Evolutionary conservation across 2,888 invertebrate species (phyloP).

Genomic region (Strigamia crassipes): DNA sequence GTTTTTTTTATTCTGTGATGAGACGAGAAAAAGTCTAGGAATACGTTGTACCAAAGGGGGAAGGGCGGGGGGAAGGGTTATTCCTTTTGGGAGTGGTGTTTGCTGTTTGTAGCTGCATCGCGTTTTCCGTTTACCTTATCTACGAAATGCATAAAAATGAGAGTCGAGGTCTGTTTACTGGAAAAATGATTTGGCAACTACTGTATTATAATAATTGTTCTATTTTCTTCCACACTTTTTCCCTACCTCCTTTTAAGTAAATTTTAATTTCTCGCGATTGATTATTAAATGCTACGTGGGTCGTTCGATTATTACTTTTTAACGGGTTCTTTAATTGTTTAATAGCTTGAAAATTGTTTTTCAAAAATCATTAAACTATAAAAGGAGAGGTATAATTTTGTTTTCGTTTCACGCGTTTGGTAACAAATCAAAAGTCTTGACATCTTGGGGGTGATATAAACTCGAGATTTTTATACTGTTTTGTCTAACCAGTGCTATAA

Average conservation of each 20-base stretch:
- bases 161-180: not conserved
- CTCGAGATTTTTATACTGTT: no score
- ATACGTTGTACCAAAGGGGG: no score
- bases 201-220: not conserved
- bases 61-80: no score
- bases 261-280: not conserved
- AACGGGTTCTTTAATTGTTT: not conserved
- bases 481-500: no score
- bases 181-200: constrained; percentile 10
- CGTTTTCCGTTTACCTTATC: constrained; percentile 4
- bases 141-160: constrained; percentile 15
- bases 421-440: no score
- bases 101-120: not conserved
- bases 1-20: no score
- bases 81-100: not conserved
- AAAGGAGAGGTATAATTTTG: not conserved
- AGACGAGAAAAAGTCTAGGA: no score
- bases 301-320: not conserved
- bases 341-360: not conserved
- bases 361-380: not conserved
- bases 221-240: not conserved
- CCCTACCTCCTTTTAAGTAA: not conserved
- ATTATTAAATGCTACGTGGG: constrained; percentile 6
- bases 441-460: no score
- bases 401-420: not conserved